Evolutionary conservation across 2,113 vertebrate genomes (phyloP).

Genomic region (Fulica atra): DNA sequence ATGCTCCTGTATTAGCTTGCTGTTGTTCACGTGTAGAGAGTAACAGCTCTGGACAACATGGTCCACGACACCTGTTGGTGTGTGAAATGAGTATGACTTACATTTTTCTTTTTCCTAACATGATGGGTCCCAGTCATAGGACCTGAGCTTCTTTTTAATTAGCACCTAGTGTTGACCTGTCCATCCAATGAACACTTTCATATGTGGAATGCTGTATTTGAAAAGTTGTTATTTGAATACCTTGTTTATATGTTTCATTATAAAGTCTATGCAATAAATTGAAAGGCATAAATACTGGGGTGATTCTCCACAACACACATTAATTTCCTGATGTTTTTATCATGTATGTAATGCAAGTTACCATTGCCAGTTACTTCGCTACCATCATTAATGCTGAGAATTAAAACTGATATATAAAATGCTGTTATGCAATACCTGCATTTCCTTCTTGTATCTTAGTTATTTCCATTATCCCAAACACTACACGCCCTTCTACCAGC

Average conservation of each 20-base stretch:
- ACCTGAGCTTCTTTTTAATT: neutral
- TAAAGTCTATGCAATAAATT: neutral
- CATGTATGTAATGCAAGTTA: neutral
- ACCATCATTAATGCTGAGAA: neutral
- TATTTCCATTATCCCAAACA: neutral
- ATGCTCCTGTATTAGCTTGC: neutral
- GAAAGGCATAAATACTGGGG: neutral
- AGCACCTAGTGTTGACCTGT: neutral
- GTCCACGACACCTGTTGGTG: neutral
- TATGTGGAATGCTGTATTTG: neutral
- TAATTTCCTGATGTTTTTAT: neutral
- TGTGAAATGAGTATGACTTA: neutral
- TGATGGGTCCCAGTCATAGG: neutral
- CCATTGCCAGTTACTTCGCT: neutral
- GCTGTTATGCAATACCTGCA: neutral
- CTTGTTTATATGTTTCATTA: neutral
- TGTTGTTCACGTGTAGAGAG: neutral
- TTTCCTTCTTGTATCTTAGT: neutral
- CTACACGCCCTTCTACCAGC: neutral
- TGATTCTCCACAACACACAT: neutral
- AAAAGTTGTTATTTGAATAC: neutral
- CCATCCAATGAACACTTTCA: neutral
- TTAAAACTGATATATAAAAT: neutral
- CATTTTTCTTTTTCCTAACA: neutral
- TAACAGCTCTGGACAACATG: neutral